Conservation (phyloP, 2,797 vertebrate species). For the Cirrhinus mrigala region DNA sequence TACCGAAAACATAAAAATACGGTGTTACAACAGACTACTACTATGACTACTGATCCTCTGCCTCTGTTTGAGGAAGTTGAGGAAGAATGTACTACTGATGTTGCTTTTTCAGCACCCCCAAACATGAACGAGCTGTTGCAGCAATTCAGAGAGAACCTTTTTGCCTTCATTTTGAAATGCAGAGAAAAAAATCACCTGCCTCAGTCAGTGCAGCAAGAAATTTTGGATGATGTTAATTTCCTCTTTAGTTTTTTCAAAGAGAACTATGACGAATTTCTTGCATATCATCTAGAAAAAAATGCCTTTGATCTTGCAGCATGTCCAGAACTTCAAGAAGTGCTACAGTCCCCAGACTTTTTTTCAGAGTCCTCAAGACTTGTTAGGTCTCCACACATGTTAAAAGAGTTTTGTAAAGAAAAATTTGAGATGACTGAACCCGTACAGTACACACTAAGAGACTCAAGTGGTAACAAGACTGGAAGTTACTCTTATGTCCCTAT, state of each 20-base stretch:
- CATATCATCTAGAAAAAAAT: background rate
- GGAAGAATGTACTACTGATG: background rate
- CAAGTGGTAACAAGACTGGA: background rate
- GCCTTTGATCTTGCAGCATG: background rate
- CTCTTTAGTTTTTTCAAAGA: constrained; percentile 6
- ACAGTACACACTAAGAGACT: background rate
- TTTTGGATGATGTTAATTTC: background rate
- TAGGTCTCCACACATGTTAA: background rate
- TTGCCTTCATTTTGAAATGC: constrained; percentile 29
- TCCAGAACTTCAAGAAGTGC: background rate
- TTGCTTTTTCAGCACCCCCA: background rate
- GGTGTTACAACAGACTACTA: background rate
- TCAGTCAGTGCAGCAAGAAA: constrained; percentile 34
- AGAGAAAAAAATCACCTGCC: constrained; percentile 34
- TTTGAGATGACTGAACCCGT: constrained; percentile 7
- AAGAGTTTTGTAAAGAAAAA: background rate
- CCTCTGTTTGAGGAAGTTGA: background rate
- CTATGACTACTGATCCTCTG: background rate
- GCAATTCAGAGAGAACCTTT: constrained; percentile 34
- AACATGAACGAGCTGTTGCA: too few species aligned
- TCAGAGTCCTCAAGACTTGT: background rate
- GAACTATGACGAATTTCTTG: constrained; percentile 13
- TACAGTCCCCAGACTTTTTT: constrained; percentile 10
- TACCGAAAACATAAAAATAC: constrained; percentile 5
- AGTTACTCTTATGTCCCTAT: background rate